Evolutionary conservation across 1,140 invertebrate genomes (phyloP).

Genomic region (Drosophila novamexicana): DNA sequence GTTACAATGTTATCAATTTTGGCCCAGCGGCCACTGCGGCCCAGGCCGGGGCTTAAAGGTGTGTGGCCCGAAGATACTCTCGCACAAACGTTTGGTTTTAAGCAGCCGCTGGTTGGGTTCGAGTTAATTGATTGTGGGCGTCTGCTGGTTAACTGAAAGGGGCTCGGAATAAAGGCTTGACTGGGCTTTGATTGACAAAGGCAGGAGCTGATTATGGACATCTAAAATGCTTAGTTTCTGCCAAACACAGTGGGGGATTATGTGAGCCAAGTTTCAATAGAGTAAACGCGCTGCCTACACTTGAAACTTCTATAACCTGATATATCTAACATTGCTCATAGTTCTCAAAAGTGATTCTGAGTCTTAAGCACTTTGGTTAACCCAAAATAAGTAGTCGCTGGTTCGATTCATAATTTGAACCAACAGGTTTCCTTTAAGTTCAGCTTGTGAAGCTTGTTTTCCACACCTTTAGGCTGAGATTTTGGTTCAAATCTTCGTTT

Average conservation of each 20-base stretch:
- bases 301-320: no score
- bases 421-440: no score
- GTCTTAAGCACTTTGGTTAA: no score
- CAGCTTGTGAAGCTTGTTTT: no score
- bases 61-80: slow-evolving; percentile 25
- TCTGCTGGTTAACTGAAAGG: background rate
- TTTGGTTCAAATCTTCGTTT: background rate
- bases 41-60: slow-evolving; percentile 25
- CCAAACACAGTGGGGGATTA: slow-evolving; percentile 25
- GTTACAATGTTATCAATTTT: slow-evolving; percentile 82
- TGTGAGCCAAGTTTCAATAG: background rate
- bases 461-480: no score
- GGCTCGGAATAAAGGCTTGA: slow-evolving; percentile 30
- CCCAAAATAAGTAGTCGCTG: no score
- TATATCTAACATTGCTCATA: no score
- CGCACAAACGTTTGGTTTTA: background rate
- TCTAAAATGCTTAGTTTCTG: slow-evolving; percentile 17
- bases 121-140: slow-evolving; percentile 38
- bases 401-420: no score
- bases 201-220: slow-evolving; percentile 34
- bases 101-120: background rate
- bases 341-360: no score
- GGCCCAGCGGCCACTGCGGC: slow-evolving; percentile 61
- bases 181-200: slow-evolving; percentile 17
- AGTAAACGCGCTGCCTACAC: no score